Evolutionary conservation across 1,140 invertebrate genomes (phyloP), one percentile per base, ranked within the genome.

Genomic region (Drosophila kohkoa): DNA sequence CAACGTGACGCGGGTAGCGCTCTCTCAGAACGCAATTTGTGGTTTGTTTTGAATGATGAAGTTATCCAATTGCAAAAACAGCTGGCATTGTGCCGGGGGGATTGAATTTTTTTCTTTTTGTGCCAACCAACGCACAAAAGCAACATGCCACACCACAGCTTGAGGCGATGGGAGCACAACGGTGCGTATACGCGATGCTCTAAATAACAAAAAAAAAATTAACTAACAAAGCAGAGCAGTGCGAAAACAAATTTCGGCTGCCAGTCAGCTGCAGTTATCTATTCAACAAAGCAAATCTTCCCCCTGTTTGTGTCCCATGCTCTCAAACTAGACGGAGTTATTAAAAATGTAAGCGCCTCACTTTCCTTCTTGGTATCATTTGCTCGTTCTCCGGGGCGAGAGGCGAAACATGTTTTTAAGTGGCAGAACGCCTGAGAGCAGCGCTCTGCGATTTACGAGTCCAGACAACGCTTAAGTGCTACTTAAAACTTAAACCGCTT

Each of bases 401-500:
- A 16, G 67, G 30, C 58, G 46, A 73, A 70, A 75, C 55, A 65
- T 77, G 69, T 57, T 77, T 70, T 72, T 72, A 87, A 83, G 77
- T 66, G 75, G 66, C 43, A 52, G 70, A 79, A 79, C 52, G 81
- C 76, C 71, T 79, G 48, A 64, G 68, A 60, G 72, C 20, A 2
- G 57, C 62, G 60, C 20, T n/a, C 69, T 77, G 80, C 80, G 83
- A 87, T 88, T 88, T 88, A 88, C 66, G 83, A 80, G 80, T 80
- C 70, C 85, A 89, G 82, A 80, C 55, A 88, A 72, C 73, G 77
- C 83, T 88, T 81, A 87, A 87, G 85, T 87, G 83, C 77, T 87
- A 87, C 85, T 83, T 87, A 88, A 88, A 87, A 87, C 83, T 88
- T 87, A 89, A 87, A 83, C 67, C 68, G 85, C 83, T 88, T 75